phyloP scores from a whole-genome alignment of 2,888 invertebrate genomes.

The Chrysomela aeneicollis region DNA sequence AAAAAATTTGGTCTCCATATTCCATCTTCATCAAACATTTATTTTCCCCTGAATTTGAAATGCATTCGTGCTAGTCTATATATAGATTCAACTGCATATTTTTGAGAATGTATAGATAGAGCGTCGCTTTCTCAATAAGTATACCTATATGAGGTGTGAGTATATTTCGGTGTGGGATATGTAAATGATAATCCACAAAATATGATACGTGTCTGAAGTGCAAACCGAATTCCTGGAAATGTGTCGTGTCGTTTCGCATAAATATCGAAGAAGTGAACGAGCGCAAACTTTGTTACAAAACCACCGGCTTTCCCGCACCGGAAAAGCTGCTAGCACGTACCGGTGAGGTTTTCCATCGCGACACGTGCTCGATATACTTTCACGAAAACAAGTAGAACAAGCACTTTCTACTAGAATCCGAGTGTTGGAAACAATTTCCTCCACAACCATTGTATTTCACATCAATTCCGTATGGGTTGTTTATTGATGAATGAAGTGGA shows the following conservation, averaged over 20 bases:
- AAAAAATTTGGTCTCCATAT: too few species aligned
- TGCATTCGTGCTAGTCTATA: too few species aligned
- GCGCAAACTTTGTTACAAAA: conserved; percentile 14
- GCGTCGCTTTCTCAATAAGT: too few species aligned
- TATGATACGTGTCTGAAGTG: conserved; percentile 15
- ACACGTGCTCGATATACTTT: conserved; percentile 1
- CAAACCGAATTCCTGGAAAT: conserved; percentile 19
- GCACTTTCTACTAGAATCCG: neutral
- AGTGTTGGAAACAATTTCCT: neutral
- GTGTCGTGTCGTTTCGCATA: conserved; percentile 10
- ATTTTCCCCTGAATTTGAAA: too few species aligned
- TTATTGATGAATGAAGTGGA: too few species aligned
- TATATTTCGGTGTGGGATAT: neutral
- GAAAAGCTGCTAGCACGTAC: neutral
- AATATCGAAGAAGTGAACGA: conserved; percentile 15
- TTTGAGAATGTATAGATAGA: too few species aligned
- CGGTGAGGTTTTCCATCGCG: neutral
- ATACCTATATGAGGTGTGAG: too few species aligned
- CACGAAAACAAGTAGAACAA: neutral
- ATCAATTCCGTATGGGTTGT: too few species aligned
- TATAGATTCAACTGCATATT: too few species aligned
- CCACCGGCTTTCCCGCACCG: neutral
- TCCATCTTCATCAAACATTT: too few species aligned
- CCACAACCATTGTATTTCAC: too few species aligned
- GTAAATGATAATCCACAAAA: conserved; percentile 9